Base-by-base conservation (phyloP, 2,797 vertebrate genomes). In the Serranus cabrilla region DNA sequence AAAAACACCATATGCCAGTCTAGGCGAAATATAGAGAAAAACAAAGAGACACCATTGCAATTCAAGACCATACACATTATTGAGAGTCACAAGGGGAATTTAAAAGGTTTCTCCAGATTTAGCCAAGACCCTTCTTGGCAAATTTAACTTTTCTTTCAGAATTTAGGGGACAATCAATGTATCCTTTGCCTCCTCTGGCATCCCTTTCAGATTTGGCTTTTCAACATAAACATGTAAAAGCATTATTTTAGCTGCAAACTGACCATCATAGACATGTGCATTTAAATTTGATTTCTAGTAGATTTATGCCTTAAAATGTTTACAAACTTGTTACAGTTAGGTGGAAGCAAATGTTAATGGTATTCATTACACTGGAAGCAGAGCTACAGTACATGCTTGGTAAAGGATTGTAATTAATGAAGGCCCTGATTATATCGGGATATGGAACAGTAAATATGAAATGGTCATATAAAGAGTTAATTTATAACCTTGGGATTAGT, bases 31-130 rank as follows among this genome's bases (percentile, higher is more conserved):
- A n/a, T n/a, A n/a, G 8, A 7, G 34, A 34, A 34, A 34, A 34
- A 8, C 8, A 34, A 3, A 7, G 5, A 34, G 34, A 34, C 34
- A 34, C 5, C 7, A 34, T 34, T n/a, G 14, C 31, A 20, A 17
- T 20, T 46, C 14, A 9, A 45, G 20, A 54, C 13, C 17, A 46
- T 14, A 46, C 34, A 8, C 11, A 17, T 39, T 14, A 52, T 31
- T 50, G 34, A 3, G 2, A 37, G 37, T 57, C 20, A 54, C 11
- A 23, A 62, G 37, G 20, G 46, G 23, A 8, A 27, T 42, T 25
- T n/a, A 16, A 67, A 39, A 37, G 63, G 27, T 52, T 59, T 27
- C 23, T 59, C 39, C 54, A 52, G 59, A 52, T 42, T 16, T 39
- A 7, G 5, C 34, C 23, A 42, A 17, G 42, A 45, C 56, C 5